Percentiles rank a stretch among this genome's conserved stretches.
phyloP scores from a whole-genome alignment of 2,113 vertebrate genomes.

The Ptilonorhynchus violaceus region DNA sequence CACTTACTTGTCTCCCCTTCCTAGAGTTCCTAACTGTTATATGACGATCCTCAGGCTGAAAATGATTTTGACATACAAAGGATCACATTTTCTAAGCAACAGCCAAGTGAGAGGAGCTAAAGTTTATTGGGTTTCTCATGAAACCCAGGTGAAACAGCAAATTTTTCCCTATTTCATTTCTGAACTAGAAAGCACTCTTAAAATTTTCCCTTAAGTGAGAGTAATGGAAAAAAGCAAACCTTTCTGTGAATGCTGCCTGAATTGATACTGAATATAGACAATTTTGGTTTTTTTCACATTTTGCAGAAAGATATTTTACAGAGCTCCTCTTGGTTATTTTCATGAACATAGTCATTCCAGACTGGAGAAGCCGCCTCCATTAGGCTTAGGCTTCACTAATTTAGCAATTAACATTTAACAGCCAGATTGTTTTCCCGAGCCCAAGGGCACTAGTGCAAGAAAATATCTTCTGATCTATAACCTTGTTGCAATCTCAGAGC shows the following conservation, averaged over 20 bases:
- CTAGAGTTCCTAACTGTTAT: neutral
- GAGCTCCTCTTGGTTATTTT: neutral
- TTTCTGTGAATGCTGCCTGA: neutral
- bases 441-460: constrained; percentile 18
- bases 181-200: neutral
- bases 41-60: neutral
- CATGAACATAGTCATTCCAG: neutral
- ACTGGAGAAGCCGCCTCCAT: neutral
- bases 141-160: neutral
- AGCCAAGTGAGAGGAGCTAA: neutral
- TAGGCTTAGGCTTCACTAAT: constrained; percentile 49
- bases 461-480: constrained; percentile 19
- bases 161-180: neutral
- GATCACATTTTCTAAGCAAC: neutral
- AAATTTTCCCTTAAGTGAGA: neutral
- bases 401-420: constrained; percentile 63
- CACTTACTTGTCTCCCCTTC: neutral
- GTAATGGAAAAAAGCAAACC: neutral
- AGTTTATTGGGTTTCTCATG: neutral
- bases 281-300: neutral
- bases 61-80: neutral
- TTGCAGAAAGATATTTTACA: neutral
- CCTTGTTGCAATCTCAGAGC: constrained; percentile 11
- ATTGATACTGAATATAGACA: neutral
- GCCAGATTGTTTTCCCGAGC: neutral